Percentiles rank a stretch among this genome's conserved stretches.
phyloP scores from a whole-genome alignment of 2,797 vertebrate genomes.

The Nyctibius grandis region DNA sequence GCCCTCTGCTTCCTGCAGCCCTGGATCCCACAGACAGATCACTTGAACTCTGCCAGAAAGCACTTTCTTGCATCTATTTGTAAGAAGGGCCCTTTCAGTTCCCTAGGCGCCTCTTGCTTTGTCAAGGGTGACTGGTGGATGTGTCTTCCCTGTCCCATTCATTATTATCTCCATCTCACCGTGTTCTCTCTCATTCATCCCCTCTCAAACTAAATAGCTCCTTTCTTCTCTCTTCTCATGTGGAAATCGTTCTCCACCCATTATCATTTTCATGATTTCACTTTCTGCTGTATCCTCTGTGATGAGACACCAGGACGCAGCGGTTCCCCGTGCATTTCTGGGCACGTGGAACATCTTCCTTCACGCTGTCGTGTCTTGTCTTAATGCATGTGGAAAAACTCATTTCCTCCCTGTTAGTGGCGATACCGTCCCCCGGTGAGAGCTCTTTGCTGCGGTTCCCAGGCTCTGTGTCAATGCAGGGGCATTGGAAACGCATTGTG shows the following conservation, averaged over 20 bases:
- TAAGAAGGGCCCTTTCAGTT: not conserved
- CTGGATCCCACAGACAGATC: not conserved
- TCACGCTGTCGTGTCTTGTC: not conserved
- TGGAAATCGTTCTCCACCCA: constrained; percentile 41
- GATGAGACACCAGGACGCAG: not conserved
- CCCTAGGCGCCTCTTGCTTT: not conserved
- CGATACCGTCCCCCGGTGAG: not conserved
- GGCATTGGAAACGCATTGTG: not conserved
- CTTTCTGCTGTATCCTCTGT: not conserved
- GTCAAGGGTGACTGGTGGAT: not conserved
- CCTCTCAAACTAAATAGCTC: constrained; percentile 44
- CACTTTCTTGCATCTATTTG: not conserved
- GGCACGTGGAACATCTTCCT: not conserved
- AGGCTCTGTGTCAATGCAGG: not conserved
- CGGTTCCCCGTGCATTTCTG: not conserved
- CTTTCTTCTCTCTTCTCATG: constrained; percentile 58
- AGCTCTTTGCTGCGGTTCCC: not conserved
- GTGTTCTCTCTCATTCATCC: not conserved
- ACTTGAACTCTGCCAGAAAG: not conserved
- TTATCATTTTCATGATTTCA: constrained; percentile 45
- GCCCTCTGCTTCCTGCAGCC: not conserved
- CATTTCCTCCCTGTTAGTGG: constrained; percentile 16
- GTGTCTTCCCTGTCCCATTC: not conserved
- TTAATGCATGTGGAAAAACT: constrained; percentile 62
- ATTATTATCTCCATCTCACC: not conserved